Percentiles rank a stretch among this genome's conserved stretches.
Conservation (phyloP, 1,140 invertebrate genomes). For the Drusus annulatus region DNA sequence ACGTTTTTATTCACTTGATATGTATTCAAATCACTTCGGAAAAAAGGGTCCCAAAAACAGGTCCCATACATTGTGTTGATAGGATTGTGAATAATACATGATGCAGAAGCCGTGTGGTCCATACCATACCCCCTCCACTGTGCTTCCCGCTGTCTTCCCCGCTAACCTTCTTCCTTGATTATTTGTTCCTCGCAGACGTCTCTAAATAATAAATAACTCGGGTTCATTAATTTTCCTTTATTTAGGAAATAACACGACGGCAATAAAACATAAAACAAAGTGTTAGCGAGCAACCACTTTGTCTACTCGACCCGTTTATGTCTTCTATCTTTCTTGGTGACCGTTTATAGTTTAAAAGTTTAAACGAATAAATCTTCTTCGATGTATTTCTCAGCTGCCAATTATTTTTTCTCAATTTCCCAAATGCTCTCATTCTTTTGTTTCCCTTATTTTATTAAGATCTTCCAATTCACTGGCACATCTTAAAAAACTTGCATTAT, state of each 20-base stretch:
- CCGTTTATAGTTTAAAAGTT: too few species aligned
- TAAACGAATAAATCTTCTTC: too few species aligned
- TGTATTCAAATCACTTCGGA: too few species aligned
- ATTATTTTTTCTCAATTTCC: too few species aligned
- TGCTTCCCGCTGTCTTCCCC: background rate
- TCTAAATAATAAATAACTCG: constrained; percentile 15
- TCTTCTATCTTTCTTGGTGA: background rate
- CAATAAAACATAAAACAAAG: constrained; percentile 8
- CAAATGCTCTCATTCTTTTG: background rate
- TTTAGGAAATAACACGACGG: constrained; percentile 8
- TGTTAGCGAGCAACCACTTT: background rate
- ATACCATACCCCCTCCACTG: background rate
- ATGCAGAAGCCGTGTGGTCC: background rate
- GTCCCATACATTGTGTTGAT: background rate
- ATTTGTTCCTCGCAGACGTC: background rate
- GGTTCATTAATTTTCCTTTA: constrained; percentile 6
- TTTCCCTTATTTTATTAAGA: background rate
- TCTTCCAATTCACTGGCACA: too few species aligned
- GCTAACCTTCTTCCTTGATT: background rate
- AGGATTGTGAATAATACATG: constrained; percentile 5
- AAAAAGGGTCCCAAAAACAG: too few species aligned
- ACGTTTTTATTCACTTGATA: too few species aligned
- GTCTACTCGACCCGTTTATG: background rate
- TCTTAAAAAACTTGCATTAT: too few species aligned
- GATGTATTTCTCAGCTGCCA: background rate